These are phyloP conservation scores for Anseranas semipalmata DNA, from an alignment of 2,113 vertebrate genomes.

Conservation along the genomic window DNA sequence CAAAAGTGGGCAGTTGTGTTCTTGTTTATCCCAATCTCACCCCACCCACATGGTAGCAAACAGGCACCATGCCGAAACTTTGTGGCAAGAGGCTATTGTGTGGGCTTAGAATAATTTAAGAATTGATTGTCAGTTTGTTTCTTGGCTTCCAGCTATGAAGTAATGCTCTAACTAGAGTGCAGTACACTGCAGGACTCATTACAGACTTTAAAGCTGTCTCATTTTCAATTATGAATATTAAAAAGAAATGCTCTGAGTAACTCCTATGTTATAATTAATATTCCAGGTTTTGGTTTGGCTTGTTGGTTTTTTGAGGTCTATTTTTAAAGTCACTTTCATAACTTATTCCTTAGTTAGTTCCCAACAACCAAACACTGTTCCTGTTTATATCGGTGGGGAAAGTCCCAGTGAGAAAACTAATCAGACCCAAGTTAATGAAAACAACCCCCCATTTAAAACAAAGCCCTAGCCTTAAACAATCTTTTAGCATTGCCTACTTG, in stretches of 20 bases:
- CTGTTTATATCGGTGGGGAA: slow-evolving; percentile 56
- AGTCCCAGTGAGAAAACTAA: slow-evolving; percentile 52
- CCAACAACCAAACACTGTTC: slow-evolving; percentile 36
- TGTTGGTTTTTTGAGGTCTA: background rate
- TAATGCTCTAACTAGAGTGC: background rate
- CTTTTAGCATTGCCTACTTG: slow-evolving; percentile 35
- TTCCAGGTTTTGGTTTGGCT: background rate
- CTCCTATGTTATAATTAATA: background rate
- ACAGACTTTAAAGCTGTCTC: background rate
- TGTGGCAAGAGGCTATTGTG: slow-evolving; percentile 60
- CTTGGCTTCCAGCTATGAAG: slow-evolving; percentile 42
- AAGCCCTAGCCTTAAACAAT: slow-evolving; percentile 36
- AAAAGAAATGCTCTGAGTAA: background rate
- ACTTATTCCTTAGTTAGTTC: background rate
- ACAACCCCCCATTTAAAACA: slow-evolving; percentile 3
- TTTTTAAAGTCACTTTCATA: slow-evolving; percentile 33
- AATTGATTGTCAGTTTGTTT: slow-evolving; percentile 42
- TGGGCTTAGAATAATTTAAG: slow-evolving; percentile 51
- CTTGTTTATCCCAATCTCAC: slow-evolving; percentile 55
- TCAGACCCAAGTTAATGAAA: slow-evolving; percentile 42
- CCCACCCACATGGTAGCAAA: slow-evolving; percentile 35
- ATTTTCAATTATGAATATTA: slow-evolving; percentile 41
- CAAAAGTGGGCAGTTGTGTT: slow-evolving; percentile 45
- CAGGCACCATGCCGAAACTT: slow-evolving; percentile 29
- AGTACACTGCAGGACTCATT: background rate